A percentile compares a stretch with the other conserved stretches of the same genome.
phyloP scores from a whole-genome alignment of 2,797 vertebrate species.

The Alauda arvensis region DNA sequence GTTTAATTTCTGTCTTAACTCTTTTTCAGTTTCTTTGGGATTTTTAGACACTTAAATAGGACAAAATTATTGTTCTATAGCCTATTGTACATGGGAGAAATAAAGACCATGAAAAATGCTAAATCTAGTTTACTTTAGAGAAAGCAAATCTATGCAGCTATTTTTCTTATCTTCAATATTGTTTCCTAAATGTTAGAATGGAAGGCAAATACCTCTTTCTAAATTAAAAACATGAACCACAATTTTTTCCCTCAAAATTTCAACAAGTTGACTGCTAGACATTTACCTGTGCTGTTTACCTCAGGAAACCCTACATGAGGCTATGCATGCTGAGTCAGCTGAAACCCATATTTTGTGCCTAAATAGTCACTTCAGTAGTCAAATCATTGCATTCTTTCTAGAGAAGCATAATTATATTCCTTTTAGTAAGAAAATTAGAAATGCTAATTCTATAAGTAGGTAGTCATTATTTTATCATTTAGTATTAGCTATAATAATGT shows the following conservation, averaged over 20 bases:
- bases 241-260: background rate
- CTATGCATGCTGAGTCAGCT: background rate
- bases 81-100: background rate
- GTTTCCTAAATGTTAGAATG: background rate
- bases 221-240: background rate
- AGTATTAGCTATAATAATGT: slow-evolving; percentile 68
- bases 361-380: background rate
- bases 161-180: background rate
- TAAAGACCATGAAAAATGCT: background rate
- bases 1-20: background rate
- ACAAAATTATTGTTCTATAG: background rate
- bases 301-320: background rate
- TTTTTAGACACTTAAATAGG: background rate
- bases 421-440: slow-evolving; percentile 42
- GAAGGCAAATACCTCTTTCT: background rate
- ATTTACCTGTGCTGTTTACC: background rate
- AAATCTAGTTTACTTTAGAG: background rate
- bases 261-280: background rate
- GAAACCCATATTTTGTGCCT: background rate
- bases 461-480: slow-evolving; percentile 70
- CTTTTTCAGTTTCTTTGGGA: background rate
- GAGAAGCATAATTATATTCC: slow-evolving; percentile 9
- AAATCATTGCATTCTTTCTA: slow-evolving; percentile 26
- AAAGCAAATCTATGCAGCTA: background rate
- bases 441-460: slow-evolving; percentile 59